phyloP scores from a whole-genome alignment of 2,113 vertebrate species.

The Mirounga angustirostris region DNA sequence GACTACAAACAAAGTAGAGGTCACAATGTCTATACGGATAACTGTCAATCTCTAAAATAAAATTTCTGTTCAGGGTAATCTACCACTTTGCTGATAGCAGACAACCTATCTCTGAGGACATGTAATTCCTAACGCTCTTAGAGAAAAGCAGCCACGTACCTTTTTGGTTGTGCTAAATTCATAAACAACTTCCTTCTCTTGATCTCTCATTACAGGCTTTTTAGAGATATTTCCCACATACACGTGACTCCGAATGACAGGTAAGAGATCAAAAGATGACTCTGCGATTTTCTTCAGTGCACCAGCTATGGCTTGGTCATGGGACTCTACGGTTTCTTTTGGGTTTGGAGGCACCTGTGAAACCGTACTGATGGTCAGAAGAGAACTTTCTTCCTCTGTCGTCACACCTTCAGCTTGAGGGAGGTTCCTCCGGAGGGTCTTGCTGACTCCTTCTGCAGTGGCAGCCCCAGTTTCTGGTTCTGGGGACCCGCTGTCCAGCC shows the following conservation, averaged over 20 bases:
- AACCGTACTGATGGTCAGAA: not conserved
- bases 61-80: too few species aligned
- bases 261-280: constrained; percentile 93
- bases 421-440: not conserved
- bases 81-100: not conserved
- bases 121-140: rapidly evolving
- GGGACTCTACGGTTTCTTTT: constrained; percentile 62
- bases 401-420: not conserved
- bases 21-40: rapidly evolving
- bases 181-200: constrained; percentile 94
- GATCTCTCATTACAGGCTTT: constrained; percentile 93
- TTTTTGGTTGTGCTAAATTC: constrained; percentile 90
- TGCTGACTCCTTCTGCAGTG: rapidly evolving
- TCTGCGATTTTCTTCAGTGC: constrained; percentile 90
- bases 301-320: constrained; percentile 70
- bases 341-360: constrained; percentile 21
- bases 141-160: constrained; percentile 83
- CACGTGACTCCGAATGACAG: constrained; percentile 93
- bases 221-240: constrained; percentile 90
- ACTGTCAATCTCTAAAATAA: not conserved
- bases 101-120: not conserved
- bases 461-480: not conserved
- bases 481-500: constrained; percentile 88
- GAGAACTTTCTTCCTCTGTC: constrained; percentile 24
- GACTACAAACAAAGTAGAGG: not conserved